Conservation (phyloP, 2,797 vertebrate species). For the Sebastes hubbsi region DNA sequence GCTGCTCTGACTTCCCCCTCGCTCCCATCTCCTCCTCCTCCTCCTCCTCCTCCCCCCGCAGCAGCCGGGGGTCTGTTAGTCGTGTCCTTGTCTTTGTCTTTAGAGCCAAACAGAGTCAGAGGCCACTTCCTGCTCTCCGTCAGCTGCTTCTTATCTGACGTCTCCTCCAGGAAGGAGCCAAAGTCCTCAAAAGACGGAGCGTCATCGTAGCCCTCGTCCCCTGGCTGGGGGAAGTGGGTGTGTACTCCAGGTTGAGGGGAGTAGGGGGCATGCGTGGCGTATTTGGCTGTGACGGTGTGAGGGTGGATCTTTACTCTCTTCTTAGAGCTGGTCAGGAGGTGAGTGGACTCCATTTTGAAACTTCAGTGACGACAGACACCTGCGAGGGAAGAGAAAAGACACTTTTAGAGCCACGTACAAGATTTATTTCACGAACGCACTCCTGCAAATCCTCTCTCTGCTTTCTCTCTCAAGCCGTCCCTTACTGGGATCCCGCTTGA, state of each 20-base stretch:
- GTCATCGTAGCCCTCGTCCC: constrained; percentile 91
- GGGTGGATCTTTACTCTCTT: constrained; percentile 97
- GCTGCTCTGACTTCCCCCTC: constrained; percentile 54
- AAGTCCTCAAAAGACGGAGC: constrained; percentile 89
- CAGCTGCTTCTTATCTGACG: constrained; percentile 88
- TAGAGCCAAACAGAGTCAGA: constrained; percentile 87
- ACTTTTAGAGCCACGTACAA: constrained; percentile 24
- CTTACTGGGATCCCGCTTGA: constrained; percentile 14
- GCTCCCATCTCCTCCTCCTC: constrained; percentile 49
- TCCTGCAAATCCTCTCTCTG: background rate
- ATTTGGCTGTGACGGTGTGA: constrained; percentile 94
- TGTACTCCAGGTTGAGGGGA: constrained; percentile 89
- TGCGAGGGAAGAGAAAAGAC: constrained; percentile 39
- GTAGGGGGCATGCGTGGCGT: constrained; percentile 85
- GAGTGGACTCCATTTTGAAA: constrained; percentile 81
- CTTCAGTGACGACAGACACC: constrained; percentile 49
- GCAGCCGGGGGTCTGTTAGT: constrained; percentile 36
- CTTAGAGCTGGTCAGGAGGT: constrained; percentile 87
- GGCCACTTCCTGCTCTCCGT: constrained; percentile 82
- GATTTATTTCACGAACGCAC: background rate
- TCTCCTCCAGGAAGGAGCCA: constrained; percentile 90
- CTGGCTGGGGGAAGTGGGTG: constrained; percentile 92
- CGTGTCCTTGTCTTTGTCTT: constrained; percentile 74
- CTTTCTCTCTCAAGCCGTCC: background rate
- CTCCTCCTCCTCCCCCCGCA: background rate